These are phyloP conservation scores for Podarcis cretensis DNA, from an alignment of 2,113 vertebrate species.

Conservation along the genomic window DNA sequence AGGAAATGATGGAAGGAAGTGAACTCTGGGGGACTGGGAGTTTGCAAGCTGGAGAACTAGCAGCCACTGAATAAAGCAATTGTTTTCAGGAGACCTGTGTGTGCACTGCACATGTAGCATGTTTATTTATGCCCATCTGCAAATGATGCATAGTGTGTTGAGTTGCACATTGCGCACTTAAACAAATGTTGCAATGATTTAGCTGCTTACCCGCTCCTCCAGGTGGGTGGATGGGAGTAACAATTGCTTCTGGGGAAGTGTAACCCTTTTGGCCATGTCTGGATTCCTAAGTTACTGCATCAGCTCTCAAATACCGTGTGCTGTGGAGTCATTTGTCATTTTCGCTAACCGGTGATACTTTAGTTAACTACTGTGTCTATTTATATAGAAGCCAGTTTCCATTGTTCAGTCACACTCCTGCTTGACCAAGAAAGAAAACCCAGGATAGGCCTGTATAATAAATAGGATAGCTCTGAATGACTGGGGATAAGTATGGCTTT, in stretches of 20 bases:
- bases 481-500: not conserved
- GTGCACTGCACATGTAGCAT: not conserved
- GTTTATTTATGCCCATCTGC: conserved; percentile 16
- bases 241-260: not conserved
- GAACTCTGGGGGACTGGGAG: conserved; percentile 35
- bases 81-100: conserved; percentile 19
- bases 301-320: not conserved
- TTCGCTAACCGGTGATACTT: not conserved
- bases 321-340: not conserved
- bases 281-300: conserved; percentile 2
- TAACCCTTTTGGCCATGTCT: not conserved
- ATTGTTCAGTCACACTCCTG: not conserved
- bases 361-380: not conserved
- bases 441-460: not conserved
- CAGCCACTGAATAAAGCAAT: conserved; percentile 28
- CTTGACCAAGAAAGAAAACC: not conserved
- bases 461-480: not conserved
- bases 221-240: not conserved
- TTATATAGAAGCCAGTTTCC: too few relatives aligned
- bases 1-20: conserved; percentile 72
- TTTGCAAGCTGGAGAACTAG: conserved; percentile 6
- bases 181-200: not conserved
- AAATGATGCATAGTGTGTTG: not conserved
- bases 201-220: not conserved
- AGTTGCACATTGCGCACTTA: not conserved